Base-by-base conservation (phyloP, 2,888 invertebrate species). In the Chelonus formosanus region DNA sequence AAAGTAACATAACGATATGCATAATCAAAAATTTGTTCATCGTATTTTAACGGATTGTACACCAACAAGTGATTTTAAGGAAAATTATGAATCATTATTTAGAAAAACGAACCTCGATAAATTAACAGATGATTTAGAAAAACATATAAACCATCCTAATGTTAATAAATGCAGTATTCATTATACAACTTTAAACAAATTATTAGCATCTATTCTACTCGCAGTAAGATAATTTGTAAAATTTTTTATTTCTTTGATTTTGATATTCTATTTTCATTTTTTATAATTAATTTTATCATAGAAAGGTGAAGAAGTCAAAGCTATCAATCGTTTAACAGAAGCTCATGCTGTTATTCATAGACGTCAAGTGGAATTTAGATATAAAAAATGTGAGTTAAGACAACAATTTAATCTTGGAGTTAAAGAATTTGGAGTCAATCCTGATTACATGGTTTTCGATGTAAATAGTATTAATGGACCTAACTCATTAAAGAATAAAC, bases 261-360 rank as follows among this genome's bases (percentile, higher is more conserved):
- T 20, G 2, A 20, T 20, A 2, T 34, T 71, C 67, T 45, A 55
- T 36, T 3, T 20, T 4, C 0, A 47, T 40, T 36, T 10, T 43
- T 34, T 52, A 10, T 48, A 36, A 3, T 32, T 34, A 35, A 50
- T 67, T 57, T 40, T 59, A 36, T 57, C 60, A 31, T 7, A 61
- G 80, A 67, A 60, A 34, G 72, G 70, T 0, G 74, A 78, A 48
- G 80, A 82, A 68, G 35, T 74, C 0, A 71, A 76, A 45, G 84
- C 77, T 3, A 74, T 81, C 40, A 75, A 72, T 69, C 72, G 79
- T 65, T 74, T 84, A 65, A 73, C 76, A 4, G 81, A 80, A 69
- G 78, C 84, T 0, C 84, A 83, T 61, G 77, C 81, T 0, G 73
- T 76, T 45, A 74, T 79, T 65, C 73, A 83, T 20, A 74, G 80